A percentile compares a stretch with the other conserved stretches of the same genome.
phyloP scores from a whole-genome alignment of 2,797 vertebrate genomes.

The Lacerta bilineata region DNA sequence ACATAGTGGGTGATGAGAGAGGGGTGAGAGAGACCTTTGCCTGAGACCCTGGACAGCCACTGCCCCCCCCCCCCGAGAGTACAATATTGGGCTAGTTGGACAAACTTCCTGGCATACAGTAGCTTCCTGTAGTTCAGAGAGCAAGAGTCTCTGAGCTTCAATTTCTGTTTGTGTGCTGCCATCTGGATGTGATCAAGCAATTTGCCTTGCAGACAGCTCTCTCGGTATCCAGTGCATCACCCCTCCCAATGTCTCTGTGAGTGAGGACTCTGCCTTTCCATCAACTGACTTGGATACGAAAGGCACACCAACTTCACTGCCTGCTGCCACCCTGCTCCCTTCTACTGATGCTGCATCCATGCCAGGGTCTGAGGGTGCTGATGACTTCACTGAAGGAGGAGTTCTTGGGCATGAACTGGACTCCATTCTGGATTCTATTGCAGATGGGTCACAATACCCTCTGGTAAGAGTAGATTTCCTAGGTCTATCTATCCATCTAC shows the following conservation, averaged over 20 bases:
- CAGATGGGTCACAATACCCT: constrained; percentile 76
- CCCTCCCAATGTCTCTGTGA: constrained; percentile 85
- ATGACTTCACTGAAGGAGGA: constrained; percentile 86
- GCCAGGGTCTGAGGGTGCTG: constrained; percentile 80
- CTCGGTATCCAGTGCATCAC: constrained; percentile 88
- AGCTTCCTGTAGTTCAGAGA: not conserved
- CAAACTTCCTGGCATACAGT: not conserved
- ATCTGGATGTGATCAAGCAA: not conserved
- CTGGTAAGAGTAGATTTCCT: constrained; percentile 66
- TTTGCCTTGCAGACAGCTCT: constrained; percentile 81
- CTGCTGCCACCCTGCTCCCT: constrained; percentile 77
- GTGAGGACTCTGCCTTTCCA: constrained; percentile 77
- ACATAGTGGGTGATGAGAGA: not conserved
- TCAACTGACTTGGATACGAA: constrained; percentile 68
- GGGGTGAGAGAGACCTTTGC: not conserved
- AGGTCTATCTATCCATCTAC: not conserved
- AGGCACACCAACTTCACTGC: constrained; percentile 77
- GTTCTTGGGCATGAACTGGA: constrained; percentile 93
- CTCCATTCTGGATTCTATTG: constrained; percentile 87
- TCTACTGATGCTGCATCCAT: constrained; percentile 80
- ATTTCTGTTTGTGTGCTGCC: not conserved
- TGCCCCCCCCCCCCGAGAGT: too few relatives aligned
- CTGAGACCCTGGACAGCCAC: not conserved
- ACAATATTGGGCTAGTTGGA: not conserved
- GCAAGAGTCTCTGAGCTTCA: not conserved